These are phyloP conservation scores for Dilophus febrilis DNA, from an alignment of 2,888 invertebrate species.

Conservation along the genomic window DNA sequence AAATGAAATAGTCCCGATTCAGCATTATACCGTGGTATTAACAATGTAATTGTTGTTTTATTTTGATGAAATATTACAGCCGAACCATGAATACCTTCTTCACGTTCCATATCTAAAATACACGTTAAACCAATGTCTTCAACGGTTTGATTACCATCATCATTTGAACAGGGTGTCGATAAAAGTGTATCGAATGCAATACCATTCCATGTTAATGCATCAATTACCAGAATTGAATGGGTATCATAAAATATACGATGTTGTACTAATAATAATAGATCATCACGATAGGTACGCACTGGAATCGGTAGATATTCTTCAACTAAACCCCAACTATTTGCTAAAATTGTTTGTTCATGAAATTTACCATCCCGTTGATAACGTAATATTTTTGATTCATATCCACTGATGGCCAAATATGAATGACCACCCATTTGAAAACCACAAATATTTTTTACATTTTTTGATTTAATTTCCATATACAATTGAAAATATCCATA, in stretches of 20 bases:
- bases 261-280: slow-evolving; percentile 28
- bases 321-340: slow-evolving; percentile 24
- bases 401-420: slow-evolving; percentile 25
- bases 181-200: slow-evolving; percentile 23
- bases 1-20: slow-evolving; percentile 23
- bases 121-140: slow-evolving; percentile 20
- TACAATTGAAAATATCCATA: slow-evolving; percentile 13
- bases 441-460: slow-evolving; percentile 18
- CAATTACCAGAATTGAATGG: slow-evolving; percentile 22
- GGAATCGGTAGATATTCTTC: slow-evolving; percentile 25
- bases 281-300: slow-evolving; percentile 27
- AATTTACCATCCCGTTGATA: slow-evolving; percentile 23
- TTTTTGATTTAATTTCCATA: slow-evolving; percentile 15
- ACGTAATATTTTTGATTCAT: slow-evolving; percentile 22
- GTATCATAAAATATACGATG: slow-evolving; percentile 25
- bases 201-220: slow-evolving; percentile 29
- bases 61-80: slow-evolving; percentile 18
- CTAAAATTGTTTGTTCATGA: slow-evolving; percentile 21
- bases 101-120: slow-evolving; percentile 22
- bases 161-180: slow-evolving; percentile 21
- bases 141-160: slow-evolving; percentile 14
- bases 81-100: slow-evolving; percentile 20
- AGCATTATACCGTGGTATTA: slow-evolving; percentile 22
- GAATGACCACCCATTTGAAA: slow-evolving; percentile 28
- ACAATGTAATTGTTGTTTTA: slow-evolving; percentile 17